These are phyloP conservation scores for Mylabris phalerata DNA, from an alignment of 1,140 invertebrate species.

Conservation along the genomic window DNA sequence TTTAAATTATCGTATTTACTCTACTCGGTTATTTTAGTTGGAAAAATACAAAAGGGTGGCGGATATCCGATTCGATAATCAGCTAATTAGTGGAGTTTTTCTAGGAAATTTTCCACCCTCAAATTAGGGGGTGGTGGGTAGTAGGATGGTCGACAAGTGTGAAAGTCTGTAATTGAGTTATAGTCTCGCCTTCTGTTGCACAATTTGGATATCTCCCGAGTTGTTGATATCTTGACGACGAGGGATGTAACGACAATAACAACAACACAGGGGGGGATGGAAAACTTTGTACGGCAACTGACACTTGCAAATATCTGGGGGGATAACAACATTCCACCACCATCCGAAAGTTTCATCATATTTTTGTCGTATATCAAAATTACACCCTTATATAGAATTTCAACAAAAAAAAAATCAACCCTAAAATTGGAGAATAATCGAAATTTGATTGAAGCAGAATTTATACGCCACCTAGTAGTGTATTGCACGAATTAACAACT, in stretches of 20 bases:
- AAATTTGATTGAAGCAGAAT: not conserved
- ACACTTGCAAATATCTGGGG: conserved; percentile 14
- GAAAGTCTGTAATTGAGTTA: conserved; percentile 37
- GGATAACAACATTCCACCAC: not conserved
- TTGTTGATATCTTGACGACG: conserved; percentile 28
- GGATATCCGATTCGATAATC: no score
- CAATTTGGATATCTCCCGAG: no score
- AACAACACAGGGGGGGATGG: no score
- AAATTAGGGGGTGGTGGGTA: not conserved
- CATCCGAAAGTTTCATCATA: no score
- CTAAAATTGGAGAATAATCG: no score
- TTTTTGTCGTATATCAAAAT: no score
- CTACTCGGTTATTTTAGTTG: not conserved
- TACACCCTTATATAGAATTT: no score
- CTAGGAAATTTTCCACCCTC: no score
- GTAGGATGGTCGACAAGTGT: conserved; percentile 19
- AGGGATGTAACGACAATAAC: not conserved
- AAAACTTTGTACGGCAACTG: conserved; percentile 1
- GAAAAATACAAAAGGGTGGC: no score
- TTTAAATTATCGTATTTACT: conserved; percentile 35
- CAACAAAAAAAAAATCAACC: no score
- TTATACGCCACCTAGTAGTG: conserved; percentile 6
- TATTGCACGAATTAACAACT: not conserved
- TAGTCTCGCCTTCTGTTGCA: conserved; percentile 34
- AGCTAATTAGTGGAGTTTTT: no score